phyloP scores from a whole-genome alignment of 2,797 vertebrate genomes.

The Propithecus perrieri region DNA sequence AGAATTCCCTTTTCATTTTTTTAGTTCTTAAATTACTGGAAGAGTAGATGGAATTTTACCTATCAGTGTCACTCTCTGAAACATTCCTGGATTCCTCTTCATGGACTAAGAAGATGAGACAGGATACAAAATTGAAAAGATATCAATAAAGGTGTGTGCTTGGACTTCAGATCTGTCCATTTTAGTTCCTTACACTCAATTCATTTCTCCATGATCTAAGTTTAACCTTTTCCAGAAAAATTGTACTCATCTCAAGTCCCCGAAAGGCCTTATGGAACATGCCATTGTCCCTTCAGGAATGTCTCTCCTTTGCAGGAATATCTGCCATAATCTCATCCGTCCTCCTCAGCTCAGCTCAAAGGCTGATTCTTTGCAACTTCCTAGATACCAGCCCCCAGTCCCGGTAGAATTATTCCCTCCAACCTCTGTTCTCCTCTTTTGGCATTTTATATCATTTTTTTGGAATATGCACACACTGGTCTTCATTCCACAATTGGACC shows the following conservation, averaged over 20 bases:
- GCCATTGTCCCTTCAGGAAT: neutral
- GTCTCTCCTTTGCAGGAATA: neutral
- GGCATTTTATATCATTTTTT: neutral
- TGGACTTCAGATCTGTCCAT: neutral
- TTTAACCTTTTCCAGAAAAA: neutral
- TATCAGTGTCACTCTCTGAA: neutral
- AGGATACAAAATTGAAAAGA: neutral
- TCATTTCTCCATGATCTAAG: neutral
- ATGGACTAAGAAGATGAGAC: neutral
- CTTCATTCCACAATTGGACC: neutral
- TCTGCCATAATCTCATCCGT: neutral
- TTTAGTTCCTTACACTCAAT: neutral
- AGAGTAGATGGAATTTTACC: neutral
- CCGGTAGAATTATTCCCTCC: neutral
- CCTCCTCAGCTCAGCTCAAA: neutral
- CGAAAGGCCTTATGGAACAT: neutral
- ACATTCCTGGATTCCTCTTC: neutral
- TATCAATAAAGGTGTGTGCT: neutral
- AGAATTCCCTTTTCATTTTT: neutral
- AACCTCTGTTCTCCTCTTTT: neutral
- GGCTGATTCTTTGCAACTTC: neutral
- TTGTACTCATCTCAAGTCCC: neutral
- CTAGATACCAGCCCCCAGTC: neutral
- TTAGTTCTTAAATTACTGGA: neutral
- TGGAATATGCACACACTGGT: neutral